Conservation (phyloP, 2,797 vertebrate genomes). For the Enteromius treurensis region DNA sequence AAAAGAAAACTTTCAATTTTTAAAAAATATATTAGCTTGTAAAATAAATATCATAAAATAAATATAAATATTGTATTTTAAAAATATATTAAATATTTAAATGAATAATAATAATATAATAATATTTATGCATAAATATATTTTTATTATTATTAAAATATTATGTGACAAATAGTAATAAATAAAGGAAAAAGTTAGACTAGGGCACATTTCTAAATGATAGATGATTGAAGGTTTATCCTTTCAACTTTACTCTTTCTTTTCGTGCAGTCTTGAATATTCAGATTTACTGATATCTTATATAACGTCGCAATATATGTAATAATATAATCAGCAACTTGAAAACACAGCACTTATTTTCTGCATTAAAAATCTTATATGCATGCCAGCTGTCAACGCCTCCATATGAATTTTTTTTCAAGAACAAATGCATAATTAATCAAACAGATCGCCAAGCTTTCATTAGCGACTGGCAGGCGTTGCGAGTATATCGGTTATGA, state of each 20-base stretch:
- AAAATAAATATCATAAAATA: background rate
- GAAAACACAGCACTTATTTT: slow-evolving; percentile 12
- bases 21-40: background rate
- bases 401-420: background rate
- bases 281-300: slow-evolving; percentile 17
- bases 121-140: no score
- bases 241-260: slow-evolving; percentile 8
- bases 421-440: slow-evolving; percentile 27
- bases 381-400: slow-evolving; percentile 4
- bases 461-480: background rate
- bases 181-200: background rate
- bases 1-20: background rate
- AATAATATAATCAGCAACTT: slow-evolving; percentile 6
- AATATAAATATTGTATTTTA: background rate
- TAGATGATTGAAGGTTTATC: slow-evolving; percentile 4
- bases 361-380: background rate
- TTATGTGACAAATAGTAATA: background rate
- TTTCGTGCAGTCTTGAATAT: slow-evolving; percentile 15
- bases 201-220: background rate
- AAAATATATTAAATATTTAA: background rate
- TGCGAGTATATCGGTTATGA: background rate
- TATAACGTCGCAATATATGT: slow-evolving; percentile 18
- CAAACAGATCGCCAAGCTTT: slow-evolving; percentile 1
- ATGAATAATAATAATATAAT: background rate
- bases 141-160: background rate